Percentiles rank a stretch among this genome's conserved stretches.
These are phyloP conservation scores for Cryptocheilus praepositus DNA, from an alignment of 2,888 invertebrate species.

Conservation along the genomic window DNA sequence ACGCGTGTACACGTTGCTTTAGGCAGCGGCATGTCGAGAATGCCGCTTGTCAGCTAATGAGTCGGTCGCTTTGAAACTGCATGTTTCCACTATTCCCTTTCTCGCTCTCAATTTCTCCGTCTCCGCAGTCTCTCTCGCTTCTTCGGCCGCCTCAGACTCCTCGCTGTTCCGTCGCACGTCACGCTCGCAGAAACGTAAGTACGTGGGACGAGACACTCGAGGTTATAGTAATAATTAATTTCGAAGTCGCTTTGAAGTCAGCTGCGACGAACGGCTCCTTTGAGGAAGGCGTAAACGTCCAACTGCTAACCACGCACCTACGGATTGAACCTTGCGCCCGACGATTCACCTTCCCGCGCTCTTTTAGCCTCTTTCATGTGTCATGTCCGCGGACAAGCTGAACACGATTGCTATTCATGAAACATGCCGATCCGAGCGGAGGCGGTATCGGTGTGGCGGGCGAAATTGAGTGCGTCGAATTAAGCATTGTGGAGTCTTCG, in stretches of 20 bases:
- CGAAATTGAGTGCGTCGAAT: too few relatives aligned
- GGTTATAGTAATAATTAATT: constrained; percentile 69
- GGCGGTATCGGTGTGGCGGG: too few relatives aligned
- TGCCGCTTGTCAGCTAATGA: constrained; percentile 56
- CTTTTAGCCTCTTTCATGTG: too few relatives aligned
- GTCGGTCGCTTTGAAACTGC: constrained; percentile 61
- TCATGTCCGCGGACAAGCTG: too few relatives aligned
- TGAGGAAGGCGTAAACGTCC: constrained; percentile 48
- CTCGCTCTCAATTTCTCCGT: constrained; percentile 19
- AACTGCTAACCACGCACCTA: constrained; percentile 36
- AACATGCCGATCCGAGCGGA: too few relatives aligned
- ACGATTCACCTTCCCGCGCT: constrained; percentile 32
- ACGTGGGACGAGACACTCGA: constrained; percentile 53
- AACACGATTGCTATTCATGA: too few relatives aligned
- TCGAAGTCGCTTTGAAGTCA: constrained; percentile 66
- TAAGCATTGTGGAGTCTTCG: too few relatives aligned
- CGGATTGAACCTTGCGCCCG: constrained; percentile 10
- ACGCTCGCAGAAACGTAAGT: constrained; percentile 39
- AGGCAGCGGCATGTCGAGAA: constrained; percentile 36
- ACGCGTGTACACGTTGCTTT: constrained; percentile 15
- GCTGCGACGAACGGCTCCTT: constrained; percentile 52
- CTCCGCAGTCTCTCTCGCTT: constrained; percentile 11
- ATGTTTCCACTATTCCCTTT: constrained; percentile 22
- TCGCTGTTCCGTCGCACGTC: constrained; percentile 27
- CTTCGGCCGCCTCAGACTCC: constrained; percentile 28